Evolutionary conservation across 2,797 vertebrate species (phyloP).

Genomic region (Emys orbicularis): DNA sequence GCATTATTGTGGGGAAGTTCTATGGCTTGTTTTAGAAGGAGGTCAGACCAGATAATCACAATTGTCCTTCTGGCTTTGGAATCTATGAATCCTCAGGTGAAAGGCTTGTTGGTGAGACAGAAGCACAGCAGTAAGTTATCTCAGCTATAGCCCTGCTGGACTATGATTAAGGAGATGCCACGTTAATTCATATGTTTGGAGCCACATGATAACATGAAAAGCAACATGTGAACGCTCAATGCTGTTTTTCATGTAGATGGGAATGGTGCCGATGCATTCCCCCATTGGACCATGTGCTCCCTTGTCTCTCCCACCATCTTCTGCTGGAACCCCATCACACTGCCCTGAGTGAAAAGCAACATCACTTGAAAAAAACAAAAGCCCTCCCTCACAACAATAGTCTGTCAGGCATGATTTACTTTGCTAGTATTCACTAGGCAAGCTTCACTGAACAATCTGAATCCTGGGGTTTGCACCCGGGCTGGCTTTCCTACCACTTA

Average conservation of each 20-base stretch:
- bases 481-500: slow-evolving; percentile 77
- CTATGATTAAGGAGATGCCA: background rate
- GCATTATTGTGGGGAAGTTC: too few species aligned
- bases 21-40: too few species aligned
- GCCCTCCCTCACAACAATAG: slow-evolving; percentile 79
- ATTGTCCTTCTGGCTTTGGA: too few species aligned
- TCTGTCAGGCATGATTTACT: slow-evolving; percentile 84
- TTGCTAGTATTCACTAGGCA: slow-evolving; percentile 73
- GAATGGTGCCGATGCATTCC: background rate
- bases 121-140: background rate
- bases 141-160: background rate
- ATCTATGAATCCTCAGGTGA: background rate
- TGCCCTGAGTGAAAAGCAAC: slow-evolving; percentile 18
- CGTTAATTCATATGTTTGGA: slow-evolving; percentile 1
- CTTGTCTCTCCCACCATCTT: background rate
- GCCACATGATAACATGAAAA: background rate
- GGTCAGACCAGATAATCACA: too few species aligned
- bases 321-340: slow-evolving; percentile 10
- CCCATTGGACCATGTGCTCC: background rate
- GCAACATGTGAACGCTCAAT: background rate
- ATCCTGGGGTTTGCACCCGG: slow-evolving; percentile 81
- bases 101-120: background rate
- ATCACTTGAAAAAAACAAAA: slow-evolving; percentile 54
- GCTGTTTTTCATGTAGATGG: background rate
- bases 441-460: slow-evolving; percentile 87